Percentiles rank a stretch among this genome's conserved stretches.
These are phyloP conservation scores for Poecilobothrus nobilitatus DNA, from an alignment of 2,888 invertebrate genomes.

Conservation along the genomic window DNA sequence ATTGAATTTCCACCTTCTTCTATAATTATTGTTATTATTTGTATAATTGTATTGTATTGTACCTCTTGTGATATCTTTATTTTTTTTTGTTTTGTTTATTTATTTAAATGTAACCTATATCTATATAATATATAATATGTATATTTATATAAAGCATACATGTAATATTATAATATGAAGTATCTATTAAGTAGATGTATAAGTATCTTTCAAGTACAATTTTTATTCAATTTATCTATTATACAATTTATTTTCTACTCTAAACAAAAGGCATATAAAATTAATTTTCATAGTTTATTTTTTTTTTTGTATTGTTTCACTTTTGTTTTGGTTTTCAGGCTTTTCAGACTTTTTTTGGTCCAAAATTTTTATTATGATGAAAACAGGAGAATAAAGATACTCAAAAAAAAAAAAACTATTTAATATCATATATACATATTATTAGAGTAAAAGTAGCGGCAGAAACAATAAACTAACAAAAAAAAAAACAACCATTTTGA, in stretches of 20 bases:
- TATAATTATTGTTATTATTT: not conserved
- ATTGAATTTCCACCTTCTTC: too few species aligned
- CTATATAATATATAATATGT: too few species aligned
- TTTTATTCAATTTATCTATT: not conserved
- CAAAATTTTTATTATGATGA: not conserved
- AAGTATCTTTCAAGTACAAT: not conserved
- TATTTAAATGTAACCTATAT: too few species aligned
- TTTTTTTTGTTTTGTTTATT: not conserved
- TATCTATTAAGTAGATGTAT: not conserved
- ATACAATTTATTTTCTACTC: too few species aligned
- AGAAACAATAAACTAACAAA: not conserved
- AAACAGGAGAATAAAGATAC: not conserved
- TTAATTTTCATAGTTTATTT: not conserved
- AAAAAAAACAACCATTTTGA: not conserved
- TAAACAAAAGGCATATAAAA: not conserved
- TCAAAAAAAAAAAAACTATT: too few species aligned
- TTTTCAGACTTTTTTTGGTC: not conserved
- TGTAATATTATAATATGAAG: too few species aligned
- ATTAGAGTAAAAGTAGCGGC: not conserved
- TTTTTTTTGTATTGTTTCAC: too few species aligned
- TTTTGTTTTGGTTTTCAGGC: not conserved
- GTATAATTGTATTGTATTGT: not conserved
- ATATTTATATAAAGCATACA: too few species aligned
- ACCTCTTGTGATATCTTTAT: not conserved
- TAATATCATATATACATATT: not conserved